Base-by-base conservation (phyloP, 1,140 invertebrate genomes). In the Drosophila setifemur region DNA sequence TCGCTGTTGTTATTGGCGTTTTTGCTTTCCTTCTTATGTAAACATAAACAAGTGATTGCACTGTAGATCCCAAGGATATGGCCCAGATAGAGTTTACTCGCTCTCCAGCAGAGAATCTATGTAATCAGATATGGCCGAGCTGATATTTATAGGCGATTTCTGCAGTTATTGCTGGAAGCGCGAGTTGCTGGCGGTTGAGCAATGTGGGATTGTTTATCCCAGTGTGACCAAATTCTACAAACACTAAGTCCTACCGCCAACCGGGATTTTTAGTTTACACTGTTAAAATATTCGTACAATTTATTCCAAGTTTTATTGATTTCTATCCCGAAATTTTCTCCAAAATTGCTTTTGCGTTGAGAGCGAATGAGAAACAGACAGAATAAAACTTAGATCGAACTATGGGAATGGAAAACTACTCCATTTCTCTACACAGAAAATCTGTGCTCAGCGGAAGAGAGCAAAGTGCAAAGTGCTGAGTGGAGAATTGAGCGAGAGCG, bases 21-120 rank as follows among this genome's bases (percentile, higher is more conserved):
- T 40, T 11, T 73, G 63, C 26, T 29, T 39, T 5, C 31, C 44
- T 67, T 77, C 74, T 85, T 85, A 85, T 85, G 81, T 85, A 85
- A 85, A 85, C 81, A 85, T 85, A 85, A 67, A 74, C 66, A 72
- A 68, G 53, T 52, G 68, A 48, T 79, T 85, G 79, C 66, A 79
- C 57, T 40, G 49, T 6, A 14, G 26, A 50, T 42, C 43, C 40
- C 42, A 43, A 55, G 54, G 5, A 37, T 28, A 16, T 25, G 67
- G 29, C 6, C 23, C 33, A 12, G 12, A 53, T 54, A 18, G 57
- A 64, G 31, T 21, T 35, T 26, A 48, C 23, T 45, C 55, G 48
- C 49, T 81, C 49, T 75, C 61, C 25, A 58, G 39, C 39, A 44
- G 72, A 55, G 33, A 70, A 44, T 39, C 53, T 60, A 45, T 50